Percentiles rank a stretch among this genome's conserved stretches.
Evolutionary conservation across 2,797 vertebrate species (phyloP).

Genomic region (Craterocephalus amniculus): DNA sequence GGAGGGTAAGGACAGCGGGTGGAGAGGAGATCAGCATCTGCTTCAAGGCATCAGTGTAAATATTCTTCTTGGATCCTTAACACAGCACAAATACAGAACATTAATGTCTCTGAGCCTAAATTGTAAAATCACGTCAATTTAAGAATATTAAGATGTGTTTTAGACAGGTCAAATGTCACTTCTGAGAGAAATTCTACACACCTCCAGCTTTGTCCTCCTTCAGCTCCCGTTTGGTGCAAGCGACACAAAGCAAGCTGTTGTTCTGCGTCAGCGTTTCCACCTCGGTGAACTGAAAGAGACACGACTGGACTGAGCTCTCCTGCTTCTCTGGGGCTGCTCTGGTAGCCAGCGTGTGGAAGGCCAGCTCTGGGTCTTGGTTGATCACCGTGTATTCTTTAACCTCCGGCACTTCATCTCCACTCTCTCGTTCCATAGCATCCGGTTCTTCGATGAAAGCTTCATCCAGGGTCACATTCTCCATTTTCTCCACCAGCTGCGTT

Average conservation of each 20-base stretch:
- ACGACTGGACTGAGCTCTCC: constrained; percentile 89
- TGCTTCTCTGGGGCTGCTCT: constrained; percentile 81
- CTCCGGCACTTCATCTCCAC: constrained; percentile 53
- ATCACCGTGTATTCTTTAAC: constrained; percentile 77
- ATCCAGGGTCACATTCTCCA: constrained; percentile 66
- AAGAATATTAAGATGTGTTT: background rate
- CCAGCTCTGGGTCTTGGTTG: constrained; percentile 86
- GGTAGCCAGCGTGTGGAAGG: constrained; percentile 88
- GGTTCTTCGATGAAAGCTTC: constrained; percentile 59
- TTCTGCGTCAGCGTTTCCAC: constrained; percentile 90
- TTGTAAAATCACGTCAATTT: background rate
- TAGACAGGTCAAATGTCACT: background rate
- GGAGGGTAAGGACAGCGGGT: constrained; percentile 93
- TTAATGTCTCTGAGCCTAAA: background rate
- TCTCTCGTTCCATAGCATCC: constrained; percentile 51
- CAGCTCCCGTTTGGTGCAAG: constrained; percentile 84
- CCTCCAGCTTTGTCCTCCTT: constrained; percentile 65
- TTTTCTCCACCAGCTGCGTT: constrained; percentile 33
- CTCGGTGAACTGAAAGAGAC: constrained; percentile 92
- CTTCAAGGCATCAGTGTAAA: constrained; percentile 95
- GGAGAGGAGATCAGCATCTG: constrained; percentile 94
- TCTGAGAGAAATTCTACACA: constrained; percentile 28
- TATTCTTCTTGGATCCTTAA: constrained; percentile 85
- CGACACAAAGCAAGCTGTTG: constrained; percentile 93
- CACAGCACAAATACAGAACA: constrained; percentile 15